Base-by-base conservation (phyloP, 2,113 vertebrate genomes). In the Origma solitaria region DNA sequence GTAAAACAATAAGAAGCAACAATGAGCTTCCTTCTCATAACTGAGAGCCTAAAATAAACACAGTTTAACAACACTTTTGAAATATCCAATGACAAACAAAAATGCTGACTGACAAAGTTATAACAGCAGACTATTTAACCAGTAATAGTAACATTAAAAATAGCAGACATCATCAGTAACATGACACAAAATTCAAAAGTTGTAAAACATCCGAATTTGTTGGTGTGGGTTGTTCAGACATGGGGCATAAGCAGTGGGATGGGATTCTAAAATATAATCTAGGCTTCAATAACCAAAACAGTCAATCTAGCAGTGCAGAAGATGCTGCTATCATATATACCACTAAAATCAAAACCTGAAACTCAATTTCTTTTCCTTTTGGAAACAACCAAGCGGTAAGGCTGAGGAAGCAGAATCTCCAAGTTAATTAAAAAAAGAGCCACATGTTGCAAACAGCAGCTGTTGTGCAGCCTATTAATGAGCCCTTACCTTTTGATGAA, bases 401-500 rank as follows among this genome's bases (percentile, higher is more conserved):
- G 25, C 50, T 73, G 25, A 86, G 82, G 38, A 78, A 77, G 83
- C 13, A 57, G 40, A 17, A 79, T n/a, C 49, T 73, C 47, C 21
- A 44, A 40, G 61, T 44, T 86, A 66, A 94, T 88, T 33, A 5
- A 45, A 38, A 45, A 31, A 62, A 72, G 64, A 69, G 51, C 65
- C 60, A 54, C 28, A 12, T 61, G 38, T 53, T 90, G 54, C 47
- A 69, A 89, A 53, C 22, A 93, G 75, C 87, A 95, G 75, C 71
- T 90, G 75, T 75, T 92, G 81, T 51, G 73, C 58, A 61, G 77
- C 60, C 73, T 92, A 24, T 73, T 95, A 96, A 93, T 33, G 73
- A 96, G 62, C 13, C 31, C 47, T 31, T 49, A 70, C 60, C 45
- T 82, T 80, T 30, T 45, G 75, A 90, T 83, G 49, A 92, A 91